These are phyloP conservation scores for Zosterops japonicus DNA, from an alignment of 2,113 vertebrate genomes.

Conservation along the genomic window DNA sequence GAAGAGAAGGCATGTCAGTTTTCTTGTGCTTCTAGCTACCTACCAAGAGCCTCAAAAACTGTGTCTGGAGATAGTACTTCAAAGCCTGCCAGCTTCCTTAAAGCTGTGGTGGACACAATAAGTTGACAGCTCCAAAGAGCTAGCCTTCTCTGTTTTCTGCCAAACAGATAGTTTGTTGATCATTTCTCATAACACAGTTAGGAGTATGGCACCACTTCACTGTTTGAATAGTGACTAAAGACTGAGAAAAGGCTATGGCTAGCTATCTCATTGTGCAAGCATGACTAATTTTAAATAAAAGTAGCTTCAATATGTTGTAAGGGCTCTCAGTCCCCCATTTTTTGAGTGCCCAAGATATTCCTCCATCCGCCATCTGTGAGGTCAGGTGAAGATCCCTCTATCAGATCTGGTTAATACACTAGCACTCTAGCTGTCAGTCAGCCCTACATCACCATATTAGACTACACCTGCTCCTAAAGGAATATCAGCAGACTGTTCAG, in stretches of 20 bases:
- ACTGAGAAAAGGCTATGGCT: background rate
- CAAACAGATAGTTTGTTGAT: background rate
- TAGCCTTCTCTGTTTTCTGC: background rate
- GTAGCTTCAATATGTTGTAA: background rate
- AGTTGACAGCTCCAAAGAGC: background rate
- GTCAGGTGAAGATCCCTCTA: background rate
- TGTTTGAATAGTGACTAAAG: background rate
- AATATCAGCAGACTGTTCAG: background rate
- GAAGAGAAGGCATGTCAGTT: background rate
- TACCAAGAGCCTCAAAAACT: background rate
- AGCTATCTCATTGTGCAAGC: background rate
- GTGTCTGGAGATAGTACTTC: background rate
- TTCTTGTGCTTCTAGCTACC: background rate
- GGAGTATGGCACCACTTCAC: background rate
- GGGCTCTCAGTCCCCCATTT: background rate
- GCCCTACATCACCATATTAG: background rate
- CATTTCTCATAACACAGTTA: background rate
- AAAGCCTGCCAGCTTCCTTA: background rate
- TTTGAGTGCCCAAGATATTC: background rate
- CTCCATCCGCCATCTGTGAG: background rate
- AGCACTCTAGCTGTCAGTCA: background rate
- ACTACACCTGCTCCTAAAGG: background rate
- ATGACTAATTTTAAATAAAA: background rate
- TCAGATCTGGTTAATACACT: background rate
- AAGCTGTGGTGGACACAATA: background rate